phyloP scores from a whole-genome alignment of 2,888 invertebrate genomes.

The Caenorhabditis sp. region DNA sequence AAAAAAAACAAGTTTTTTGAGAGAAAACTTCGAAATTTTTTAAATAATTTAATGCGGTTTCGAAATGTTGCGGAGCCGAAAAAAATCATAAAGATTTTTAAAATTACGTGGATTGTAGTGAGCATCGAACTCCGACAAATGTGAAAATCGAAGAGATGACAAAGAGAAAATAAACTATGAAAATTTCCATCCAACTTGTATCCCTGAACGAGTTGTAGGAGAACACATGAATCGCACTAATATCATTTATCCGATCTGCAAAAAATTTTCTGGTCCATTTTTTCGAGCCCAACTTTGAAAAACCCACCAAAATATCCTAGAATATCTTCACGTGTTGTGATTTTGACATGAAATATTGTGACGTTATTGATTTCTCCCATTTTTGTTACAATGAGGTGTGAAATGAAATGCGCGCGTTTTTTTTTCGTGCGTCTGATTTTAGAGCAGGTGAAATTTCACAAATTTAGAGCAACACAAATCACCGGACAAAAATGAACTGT shows the following conservation, averaged over 20 bases:
- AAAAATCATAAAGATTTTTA: background rate
- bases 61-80: too few relatives aligned
- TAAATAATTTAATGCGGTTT: too few relatives aligned
- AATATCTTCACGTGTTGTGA: background rate
- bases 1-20: too few relatives aligned
- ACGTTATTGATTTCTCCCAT: background rate
- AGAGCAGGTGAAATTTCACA: too few relatives aligned
- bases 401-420: too few relatives aligned
- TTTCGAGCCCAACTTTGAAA: background rate
- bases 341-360: background rate
- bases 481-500: too few relatives aligned
- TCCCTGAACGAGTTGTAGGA: slow-evolving; percentile 22
- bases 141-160: slow-evolving; percentile 4
- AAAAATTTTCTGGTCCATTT: background rate
- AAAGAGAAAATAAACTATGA: slow-evolving; percentile 8
- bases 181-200: slow-evolving; percentile 4
- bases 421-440: too few relatives aligned
- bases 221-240: slow-evolving; percentile 24
- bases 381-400: too few relatives aligned
- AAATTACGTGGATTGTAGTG: slow-evolving; percentile 11
- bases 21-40: too few relatives aligned
- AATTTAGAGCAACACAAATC: too few relatives aligned
- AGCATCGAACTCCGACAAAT: slow-evolving; percentile 10
- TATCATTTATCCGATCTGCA: background rate
- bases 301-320: background rate